Evolutionary conservation across 2,888 invertebrate species (phyloP).

Genomic region (Apantesis nais): DNA sequence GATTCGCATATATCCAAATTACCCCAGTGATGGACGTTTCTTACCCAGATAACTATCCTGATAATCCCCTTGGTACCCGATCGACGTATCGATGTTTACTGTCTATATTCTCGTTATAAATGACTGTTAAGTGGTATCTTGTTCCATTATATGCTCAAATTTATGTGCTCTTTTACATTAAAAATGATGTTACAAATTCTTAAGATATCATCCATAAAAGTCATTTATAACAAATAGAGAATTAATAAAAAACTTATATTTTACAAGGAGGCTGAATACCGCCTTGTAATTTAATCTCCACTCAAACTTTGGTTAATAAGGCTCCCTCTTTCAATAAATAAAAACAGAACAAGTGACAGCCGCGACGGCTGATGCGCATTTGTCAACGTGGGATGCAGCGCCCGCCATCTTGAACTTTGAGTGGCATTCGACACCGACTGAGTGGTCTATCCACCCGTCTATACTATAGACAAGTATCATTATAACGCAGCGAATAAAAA

Average conservation of each 20-base stretch:
- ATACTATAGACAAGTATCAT: slow-evolving; percentile 63
- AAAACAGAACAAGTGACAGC: slow-evolving; percentile 38
- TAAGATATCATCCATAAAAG: slow-evolving; percentile 37
- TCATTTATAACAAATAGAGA: slow-evolving; percentile 24
- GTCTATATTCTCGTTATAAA: slow-evolving; percentile 31
- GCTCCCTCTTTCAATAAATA: slow-evolving; percentile 40
- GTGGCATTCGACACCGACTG: slow-evolving; percentile 76
- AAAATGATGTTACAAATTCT: slow-evolving; percentile 36
- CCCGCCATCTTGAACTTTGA: slow-evolving; percentile 72
- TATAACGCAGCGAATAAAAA: slow-evolving; percentile 61
- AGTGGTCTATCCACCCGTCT: slow-evolving; percentile 69
- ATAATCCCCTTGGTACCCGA: slow-evolving; percentile 56
- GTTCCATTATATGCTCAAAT: slow-evolving; percentile 30
- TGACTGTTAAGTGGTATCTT: slow-evolving; percentile 32
- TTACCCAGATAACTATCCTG: slow-evolving; percentile 71
- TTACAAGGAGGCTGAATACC: slow-evolving; percentile 4
- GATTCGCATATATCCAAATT: slow-evolving; percentile 85
- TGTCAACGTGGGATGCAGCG: slow-evolving; percentile 65
- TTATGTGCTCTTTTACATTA: slow-evolving; percentile 17
- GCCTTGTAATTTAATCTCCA: slow-evolving; percentile 46
- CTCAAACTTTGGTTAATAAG: slow-evolving; percentile 48
- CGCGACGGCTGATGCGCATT: slow-evolving; percentile 64
- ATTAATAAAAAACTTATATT: slow-evolving; percentile 15
- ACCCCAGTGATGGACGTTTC: slow-evolving; percentile 81
- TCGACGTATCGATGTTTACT: slow-evolving; percentile 41